A percentile compares a stretch with the other conserved stretches of the same genome.
phyloP scores from a whole-genome alignment of 2,797 vertebrate species.

The Strix occidentalis region DNA sequence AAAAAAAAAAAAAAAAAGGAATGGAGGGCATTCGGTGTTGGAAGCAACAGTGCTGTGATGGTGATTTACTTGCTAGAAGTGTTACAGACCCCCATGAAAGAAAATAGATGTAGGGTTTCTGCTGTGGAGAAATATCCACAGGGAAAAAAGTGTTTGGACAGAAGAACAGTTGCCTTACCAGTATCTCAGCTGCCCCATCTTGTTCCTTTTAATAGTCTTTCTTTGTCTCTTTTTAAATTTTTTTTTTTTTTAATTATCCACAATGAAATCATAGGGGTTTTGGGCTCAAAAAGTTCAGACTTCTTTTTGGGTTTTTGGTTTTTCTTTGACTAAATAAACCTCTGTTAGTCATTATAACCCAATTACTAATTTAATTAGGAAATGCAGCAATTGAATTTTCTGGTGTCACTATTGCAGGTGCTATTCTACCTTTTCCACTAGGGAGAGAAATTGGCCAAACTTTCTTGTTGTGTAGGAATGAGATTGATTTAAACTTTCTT shows the following conservation, averaged over 20 bases:
- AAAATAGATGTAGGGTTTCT: not conserved
- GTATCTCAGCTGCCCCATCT: not conserved
- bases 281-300: not conserved
- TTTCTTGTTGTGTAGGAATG: not conserved
- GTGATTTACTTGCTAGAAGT: not conserved
- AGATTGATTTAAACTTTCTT: not conserved
- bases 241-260: not conserved
- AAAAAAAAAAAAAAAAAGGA: accelerated
- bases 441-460: not conserved
- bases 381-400: not conserved
- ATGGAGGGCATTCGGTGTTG: not conserved
- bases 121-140: not conserved
- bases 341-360: not conserved
- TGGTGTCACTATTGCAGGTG: not conserved
- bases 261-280: not conserved
- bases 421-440: not conserved
- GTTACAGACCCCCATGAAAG: not conserved
- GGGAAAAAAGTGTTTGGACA: not conserved
- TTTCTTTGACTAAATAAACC: not conserved
- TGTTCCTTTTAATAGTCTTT: not conserved
- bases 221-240: no score
- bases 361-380: not conserved
- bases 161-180: not conserved
- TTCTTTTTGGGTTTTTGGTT: no score
- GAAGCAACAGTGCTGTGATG: not conserved